phyloP scores from a whole-genome alignment of 2,888 invertebrate species.

The Phragmatobia fuliginosa region DNA sequence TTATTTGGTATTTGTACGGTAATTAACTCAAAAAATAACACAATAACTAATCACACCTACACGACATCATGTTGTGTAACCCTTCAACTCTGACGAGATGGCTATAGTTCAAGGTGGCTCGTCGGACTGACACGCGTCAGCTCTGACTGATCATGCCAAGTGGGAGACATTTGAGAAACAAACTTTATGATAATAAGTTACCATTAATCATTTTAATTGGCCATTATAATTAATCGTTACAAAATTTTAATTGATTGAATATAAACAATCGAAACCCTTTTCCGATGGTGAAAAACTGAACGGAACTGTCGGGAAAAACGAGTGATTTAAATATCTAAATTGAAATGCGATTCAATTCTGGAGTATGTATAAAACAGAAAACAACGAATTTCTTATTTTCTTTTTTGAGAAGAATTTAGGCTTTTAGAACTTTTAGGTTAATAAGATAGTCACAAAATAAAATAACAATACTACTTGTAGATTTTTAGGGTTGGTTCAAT shows the following conservation, averaged over 20 bases:
- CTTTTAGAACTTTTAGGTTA: too few species aligned
- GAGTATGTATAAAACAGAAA: too few species aligned
- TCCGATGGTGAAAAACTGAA: too few species aligned
- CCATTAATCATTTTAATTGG: slow-evolving; percentile 13
- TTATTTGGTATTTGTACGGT: slow-evolving; percentile 7
- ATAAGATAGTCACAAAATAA: neutral
- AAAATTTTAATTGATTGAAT: neutral
- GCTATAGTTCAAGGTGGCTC: slow-evolving; percentile 58
- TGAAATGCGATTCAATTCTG: too few species aligned
- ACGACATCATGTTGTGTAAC: slow-evolving; percentile 12
- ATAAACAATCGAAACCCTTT: too few species aligned
- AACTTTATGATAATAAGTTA: slow-evolving; percentile 6
- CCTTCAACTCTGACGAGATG: slow-evolving; percentile 15
- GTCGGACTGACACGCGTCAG: slow-evolving; percentile 47
- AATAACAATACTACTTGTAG: neutral
- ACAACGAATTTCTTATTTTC: too few species aligned
- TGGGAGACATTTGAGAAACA: slow-evolving; percentile 29
- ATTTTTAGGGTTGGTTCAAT: neutral
- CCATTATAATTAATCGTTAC: neutral
- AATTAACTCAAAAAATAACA: slow-evolving; percentile 52
- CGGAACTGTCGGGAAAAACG: too few species aligned
- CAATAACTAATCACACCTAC: slow-evolving; percentile 26
- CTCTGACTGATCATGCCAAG: slow-evolving; percentile 43
- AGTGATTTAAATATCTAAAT: too few species aligned
- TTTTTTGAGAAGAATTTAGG: too few species aligned